phyloP scores from a whole-genome alignment of 2,797 vertebrate species.

The Argentina silus region DNA sequence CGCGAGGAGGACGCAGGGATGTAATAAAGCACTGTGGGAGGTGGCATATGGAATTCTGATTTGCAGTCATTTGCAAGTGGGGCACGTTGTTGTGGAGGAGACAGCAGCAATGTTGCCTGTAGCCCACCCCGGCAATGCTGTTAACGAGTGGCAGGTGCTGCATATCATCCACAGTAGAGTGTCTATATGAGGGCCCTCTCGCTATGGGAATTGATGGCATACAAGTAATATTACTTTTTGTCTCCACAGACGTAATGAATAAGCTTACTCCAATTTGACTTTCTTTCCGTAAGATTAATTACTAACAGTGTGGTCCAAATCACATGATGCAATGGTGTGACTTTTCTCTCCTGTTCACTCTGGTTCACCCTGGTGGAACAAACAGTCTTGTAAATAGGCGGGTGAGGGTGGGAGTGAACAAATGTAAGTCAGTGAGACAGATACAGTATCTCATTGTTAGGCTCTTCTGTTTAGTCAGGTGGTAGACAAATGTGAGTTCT shows the following conservation, averaged over 20 bases:
- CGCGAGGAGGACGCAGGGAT: slow-evolving; percentile 61
- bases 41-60: slow-evolving; percentile 75
- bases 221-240: too few species aligned
- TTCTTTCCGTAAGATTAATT: too few species aligned
- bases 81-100: slow-evolving; percentile 70
- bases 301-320: too few species aligned
- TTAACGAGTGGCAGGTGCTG: slow-evolving; percentile 74
- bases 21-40: slow-evolving; percentile 72
- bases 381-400: too few species aligned
- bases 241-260: too few species aligned
- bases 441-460: slow-evolving; percentile 16
- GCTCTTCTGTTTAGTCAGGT: not conserved
- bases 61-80: slow-evolving; percentile 74
- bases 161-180: slow-evolving; percentile 59
- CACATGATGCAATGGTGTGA: too few species aligned
- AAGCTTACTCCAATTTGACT: too few species aligned
- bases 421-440: slow-evolving; percentile 10
- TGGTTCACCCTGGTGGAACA: too few species aligned
- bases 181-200: not conserved
- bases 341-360: too few species aligned
- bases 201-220: too few species aligned
- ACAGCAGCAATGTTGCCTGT: slow-evolving; percentile 51
- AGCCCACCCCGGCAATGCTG: slow-evolving; percentile 63
- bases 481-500: not conserved
- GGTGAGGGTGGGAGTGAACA: slow-evolving; percentile 22